Conservation (phyloP, 2,113 vertebrate genomes). For the Eclectus roratus region DNA sequence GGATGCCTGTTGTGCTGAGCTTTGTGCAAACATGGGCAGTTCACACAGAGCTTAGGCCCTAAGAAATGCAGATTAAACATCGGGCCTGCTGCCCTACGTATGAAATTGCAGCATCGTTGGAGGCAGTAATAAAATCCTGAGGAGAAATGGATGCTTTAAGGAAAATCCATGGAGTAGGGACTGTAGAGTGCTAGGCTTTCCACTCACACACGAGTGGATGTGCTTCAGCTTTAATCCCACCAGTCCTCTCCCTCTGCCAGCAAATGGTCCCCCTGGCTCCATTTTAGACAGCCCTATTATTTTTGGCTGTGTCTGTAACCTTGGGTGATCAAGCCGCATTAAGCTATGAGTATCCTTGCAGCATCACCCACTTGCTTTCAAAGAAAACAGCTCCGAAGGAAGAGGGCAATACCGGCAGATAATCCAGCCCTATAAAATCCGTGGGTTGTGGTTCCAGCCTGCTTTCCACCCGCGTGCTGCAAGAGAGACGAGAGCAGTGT, state of each 20-base stretch:
- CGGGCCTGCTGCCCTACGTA: background rate
- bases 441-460: background rate
- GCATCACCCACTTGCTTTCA: slow-evolving; percentile 43
- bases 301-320: background rate
- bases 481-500: background rate
- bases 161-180: background rate
- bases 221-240: slow-evolving; percentile 2
- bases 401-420: background rate
- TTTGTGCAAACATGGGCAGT: background rate
- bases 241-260: background rate
- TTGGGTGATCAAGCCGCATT: background rate
- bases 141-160: background rate
- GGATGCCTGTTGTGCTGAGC: background rate
- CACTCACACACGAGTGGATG: background rate
- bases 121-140: background rate
- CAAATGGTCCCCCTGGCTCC: background rate
- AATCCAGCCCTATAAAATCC: slow-evolving; percentile 50
- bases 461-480: background rate
- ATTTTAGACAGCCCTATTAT: background rate
- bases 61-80: slow-evolving; percentile 19
- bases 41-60: background rate
- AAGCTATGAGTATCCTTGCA: background rate
- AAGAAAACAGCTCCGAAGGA: slow-evolving; percentile 35
- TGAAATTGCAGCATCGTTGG: background rate
- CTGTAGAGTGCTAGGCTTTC: background rate